Evolutionary conservation across 2,113 vertebrate genomes (phyloP).

Genomic region (Pipra filicauda): DNA sequence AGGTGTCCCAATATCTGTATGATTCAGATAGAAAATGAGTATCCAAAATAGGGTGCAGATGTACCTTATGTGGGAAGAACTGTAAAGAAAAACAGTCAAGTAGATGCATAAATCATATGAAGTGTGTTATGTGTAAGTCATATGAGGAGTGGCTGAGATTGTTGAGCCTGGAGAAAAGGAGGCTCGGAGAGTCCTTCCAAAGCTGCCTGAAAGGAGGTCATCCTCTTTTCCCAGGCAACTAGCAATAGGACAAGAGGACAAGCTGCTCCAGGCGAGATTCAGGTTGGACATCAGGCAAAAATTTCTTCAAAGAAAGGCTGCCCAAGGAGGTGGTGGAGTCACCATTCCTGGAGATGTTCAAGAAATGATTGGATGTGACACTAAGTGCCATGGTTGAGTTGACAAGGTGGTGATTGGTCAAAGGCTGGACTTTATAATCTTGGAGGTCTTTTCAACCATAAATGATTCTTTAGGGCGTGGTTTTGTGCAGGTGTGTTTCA

Average conservation of each 20-base stretch:
- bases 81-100: background rate
- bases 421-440: background rate
- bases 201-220: background rate
- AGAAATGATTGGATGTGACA: background rate
- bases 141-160: background rate
- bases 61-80: background rate
- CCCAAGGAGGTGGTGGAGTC: fast-evolving
- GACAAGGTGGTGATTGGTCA: background rate
- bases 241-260: background rate
- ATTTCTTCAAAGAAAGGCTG: background rate
- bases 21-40: background rate
- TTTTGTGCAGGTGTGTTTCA: background rate
- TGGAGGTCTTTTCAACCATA: background rate
- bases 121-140: fast-evolving
- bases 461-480: background rate
- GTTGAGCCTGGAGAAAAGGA: background rate
- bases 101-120: background rate
- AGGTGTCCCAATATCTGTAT: background rate
- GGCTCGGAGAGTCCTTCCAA: background rate
- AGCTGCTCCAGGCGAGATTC: background rate
- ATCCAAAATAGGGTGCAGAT: background rate
- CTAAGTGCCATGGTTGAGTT: background rate
- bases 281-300: background rate
- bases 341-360: background rate
- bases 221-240: background rate